phyloP scores from a whole-genome alignment of 2,797 vertebrate genomes.

The Sphaeramia orbicularis region DNA sequence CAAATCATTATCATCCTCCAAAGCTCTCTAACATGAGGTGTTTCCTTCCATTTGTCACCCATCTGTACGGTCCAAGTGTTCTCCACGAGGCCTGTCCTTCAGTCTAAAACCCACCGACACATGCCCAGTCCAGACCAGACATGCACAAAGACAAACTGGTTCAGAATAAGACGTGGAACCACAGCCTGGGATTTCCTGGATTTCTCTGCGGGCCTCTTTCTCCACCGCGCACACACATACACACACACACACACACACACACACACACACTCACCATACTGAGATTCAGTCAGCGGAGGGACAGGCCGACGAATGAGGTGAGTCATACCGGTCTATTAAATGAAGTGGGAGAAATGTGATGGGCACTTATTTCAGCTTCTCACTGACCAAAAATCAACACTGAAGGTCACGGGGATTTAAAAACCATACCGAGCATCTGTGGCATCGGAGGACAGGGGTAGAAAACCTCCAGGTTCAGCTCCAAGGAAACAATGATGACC shows the following conservation, averaged over 20 bases:
- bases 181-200: conserved; percentile 76
- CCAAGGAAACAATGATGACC: too few species aligned
- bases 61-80: neutral
- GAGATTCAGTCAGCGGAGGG: conserved; percentile 80
- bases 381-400: conserved; percentile 48
- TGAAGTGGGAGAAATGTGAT: conserved; percentile 72
- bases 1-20: too few species aligned
- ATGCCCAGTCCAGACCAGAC: conserved; percentile 72
- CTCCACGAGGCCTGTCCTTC: conserved; percentile 52
- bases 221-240: conserved; percentile 44
- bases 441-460: neutral
- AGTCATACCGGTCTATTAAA: conserved; percentile 78
- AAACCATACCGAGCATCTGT: conserved; percentile 22
- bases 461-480: too few species aligned
- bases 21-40: too few species aligned
- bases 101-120: conserved; percentile 49
- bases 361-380: conserved; percentile 29
- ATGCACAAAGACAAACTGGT: conserved; percentile 80
- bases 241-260: conserved; percentile 9
- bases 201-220: conserved; percentile 55
- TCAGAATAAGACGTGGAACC: conserved; percentile 53
- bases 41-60: too few species aligned
- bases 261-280: conserved; percentile 58
- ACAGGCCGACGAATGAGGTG: conserved; percentile 74
- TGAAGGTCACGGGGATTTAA: conserved; percentile 17